Conservation (phyloP, 2,113 vertebrate species). For the Puma concolor region DNA sequence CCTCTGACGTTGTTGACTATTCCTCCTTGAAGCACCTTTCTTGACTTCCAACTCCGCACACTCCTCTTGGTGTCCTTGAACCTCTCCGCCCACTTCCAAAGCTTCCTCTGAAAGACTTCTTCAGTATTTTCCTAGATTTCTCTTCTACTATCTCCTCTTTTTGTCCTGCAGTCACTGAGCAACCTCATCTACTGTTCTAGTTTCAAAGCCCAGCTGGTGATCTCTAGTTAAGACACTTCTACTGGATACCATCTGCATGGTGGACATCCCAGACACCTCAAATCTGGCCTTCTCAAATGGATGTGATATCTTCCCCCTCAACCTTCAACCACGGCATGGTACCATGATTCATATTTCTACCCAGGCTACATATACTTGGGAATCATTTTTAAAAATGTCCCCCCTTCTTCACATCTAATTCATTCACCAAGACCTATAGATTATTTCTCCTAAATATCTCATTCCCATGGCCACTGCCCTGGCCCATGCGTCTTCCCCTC, state of each 20-base stretch:
- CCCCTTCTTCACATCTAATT: neutral
- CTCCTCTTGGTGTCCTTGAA: neutral
- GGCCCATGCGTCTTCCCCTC: neutral
- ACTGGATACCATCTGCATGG: neutral
- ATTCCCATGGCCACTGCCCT: accelerated
- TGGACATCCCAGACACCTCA: neutral
- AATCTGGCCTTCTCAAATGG: neutral
- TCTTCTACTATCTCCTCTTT: neutral
- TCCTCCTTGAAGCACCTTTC: neutral
- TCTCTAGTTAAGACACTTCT: neutral
- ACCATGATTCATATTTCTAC: neutral
- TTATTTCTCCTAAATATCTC: neutral
- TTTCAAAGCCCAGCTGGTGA: neutral
- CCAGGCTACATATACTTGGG: neutral
- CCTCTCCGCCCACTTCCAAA: too few species aligned
- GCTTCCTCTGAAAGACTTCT: neutral
- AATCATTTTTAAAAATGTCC: neutral
- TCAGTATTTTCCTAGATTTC: neutral
- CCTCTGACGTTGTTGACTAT: neutral
- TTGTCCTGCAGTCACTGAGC: neutral
- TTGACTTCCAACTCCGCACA: neutral
- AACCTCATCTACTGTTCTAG: neutral
- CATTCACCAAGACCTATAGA: neutral
- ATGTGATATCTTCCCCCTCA: accelerated
- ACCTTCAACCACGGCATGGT: accelerated